A percentile compares a stretch with the other conserved stretches of the same genome.
Conservation (phyloP, 2,113 vertebrate genomes). For the Gnathonemus echidnorhynchus region DNA sequence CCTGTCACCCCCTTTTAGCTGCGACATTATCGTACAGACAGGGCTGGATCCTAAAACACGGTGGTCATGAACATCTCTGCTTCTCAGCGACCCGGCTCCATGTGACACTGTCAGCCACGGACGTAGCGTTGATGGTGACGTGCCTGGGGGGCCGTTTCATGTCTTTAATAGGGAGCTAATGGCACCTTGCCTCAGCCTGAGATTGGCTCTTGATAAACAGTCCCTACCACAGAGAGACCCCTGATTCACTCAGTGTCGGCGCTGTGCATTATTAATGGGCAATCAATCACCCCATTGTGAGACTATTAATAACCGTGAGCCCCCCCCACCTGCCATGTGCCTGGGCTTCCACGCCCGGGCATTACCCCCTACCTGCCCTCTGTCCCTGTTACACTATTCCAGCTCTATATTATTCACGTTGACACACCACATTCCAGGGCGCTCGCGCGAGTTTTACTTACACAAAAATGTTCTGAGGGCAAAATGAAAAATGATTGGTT, state of each 20-base stretch:
- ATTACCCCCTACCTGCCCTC: background rate
- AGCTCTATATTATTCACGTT: background rate
- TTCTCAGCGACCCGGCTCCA: background rate
- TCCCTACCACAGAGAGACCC: background rate
- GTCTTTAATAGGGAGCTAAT: constrained; percentile 16
- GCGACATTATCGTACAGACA: background rate
- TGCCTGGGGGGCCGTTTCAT: background rate
- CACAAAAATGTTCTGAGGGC: too few relatives aligned
- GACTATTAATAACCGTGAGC: constrained; percentile 14
- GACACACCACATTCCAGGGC: background rate
- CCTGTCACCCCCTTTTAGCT: background rate
- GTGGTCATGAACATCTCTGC: background rate
- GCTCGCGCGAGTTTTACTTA: background rate
- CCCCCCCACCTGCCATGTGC: background rate
- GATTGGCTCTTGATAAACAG: constrained; percentile 15
- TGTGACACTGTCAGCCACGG: background rate
- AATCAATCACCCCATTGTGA: constrained; percentile 14
- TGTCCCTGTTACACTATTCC: background rate
- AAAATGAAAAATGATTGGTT: too few relatives aligned
- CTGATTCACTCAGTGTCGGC: constrained; percentile 9
- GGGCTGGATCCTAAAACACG: background rate
- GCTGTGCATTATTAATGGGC: constrained; percentile 17
- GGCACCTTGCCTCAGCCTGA: background rate
- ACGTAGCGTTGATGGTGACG: constrained; percentile 6
- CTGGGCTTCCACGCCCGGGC: too few relatives aligned